Percentiles rank a stretch among this genome's conserved stretches.
phyloP scores from a whole-genome alignment of 2,888 invertebrate genomes.

The Trachelus iudaicus region DNA sequence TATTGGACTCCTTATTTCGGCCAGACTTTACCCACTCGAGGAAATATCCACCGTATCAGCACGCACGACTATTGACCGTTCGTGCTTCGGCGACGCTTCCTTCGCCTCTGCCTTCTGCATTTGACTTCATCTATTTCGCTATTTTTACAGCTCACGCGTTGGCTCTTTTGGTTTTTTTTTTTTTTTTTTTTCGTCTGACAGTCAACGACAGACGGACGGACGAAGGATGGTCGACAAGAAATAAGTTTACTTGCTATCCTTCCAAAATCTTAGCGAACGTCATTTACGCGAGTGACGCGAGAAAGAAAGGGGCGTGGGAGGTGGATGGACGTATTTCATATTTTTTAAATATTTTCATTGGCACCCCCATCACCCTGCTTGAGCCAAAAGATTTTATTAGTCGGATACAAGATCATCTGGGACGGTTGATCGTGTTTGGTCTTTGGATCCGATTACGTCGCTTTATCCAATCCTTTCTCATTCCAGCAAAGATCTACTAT shows the following conservation, averaged over 20 bases:
- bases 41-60: slow-evolving; percentile 57
- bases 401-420: not conserved
- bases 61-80: slow-evolving; percentile 56
- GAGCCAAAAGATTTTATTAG: too few species aligned
- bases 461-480: too few species aligned
- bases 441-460: too few species aligned
- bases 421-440: not conserved
- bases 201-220: slow-evolving; percentile 7
- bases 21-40: slow-evolving; percentile 55
- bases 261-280: too few species aligned
- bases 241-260: too few species aligned
- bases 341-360: too few species aligned
- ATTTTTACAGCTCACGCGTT: slow-evolving; percentile 17
- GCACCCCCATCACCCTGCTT: too few species aligned
- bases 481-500: not conserved
- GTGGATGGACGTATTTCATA: not conserved
- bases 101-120: slow-evolving; percentile 27
- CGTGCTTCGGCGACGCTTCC: slow-evolving; percentile 19
- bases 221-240: slow-evolving; percentile 11
- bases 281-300: slow-evolving; percentile 3
- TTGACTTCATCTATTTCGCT: slow-evolving; percentile 14
- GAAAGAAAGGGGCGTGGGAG: slow-evolving; percentile 12
- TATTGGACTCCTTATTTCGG: slow-evolving; percentile 54
- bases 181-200: too few species aligned
- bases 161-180: slow-evolving; percentile 16